Base-by-base conservation (phyloP, 1,140 invertebrate genomes). In the Penaeus japonicus region DNA sequence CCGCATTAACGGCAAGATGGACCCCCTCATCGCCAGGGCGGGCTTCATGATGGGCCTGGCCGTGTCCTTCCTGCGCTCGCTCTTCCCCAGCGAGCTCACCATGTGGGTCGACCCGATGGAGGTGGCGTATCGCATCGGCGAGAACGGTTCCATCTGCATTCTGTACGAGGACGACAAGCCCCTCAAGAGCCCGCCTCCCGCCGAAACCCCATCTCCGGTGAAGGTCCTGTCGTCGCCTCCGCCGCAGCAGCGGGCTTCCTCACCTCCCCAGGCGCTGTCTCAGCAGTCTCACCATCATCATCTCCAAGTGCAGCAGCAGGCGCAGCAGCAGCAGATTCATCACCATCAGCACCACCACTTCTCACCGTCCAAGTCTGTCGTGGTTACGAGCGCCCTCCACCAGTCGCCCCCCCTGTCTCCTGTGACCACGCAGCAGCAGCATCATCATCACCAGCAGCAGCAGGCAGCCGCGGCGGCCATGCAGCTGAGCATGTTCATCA, bases 31-130 rank as follows among this genome's bases (percentile, higher is more conserved):
- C 47, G 93, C 93, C 0, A 93, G 94, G 91, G 95, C 95, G 3
- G 95, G 94, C 2, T 92, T 92, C 59, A 93, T 93, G 75, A 93
- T 94, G 86, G 95, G 94, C 53, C 90, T 95, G 2, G 90, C 93
- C 73, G 92, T 93, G 1, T 91, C 92, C 3, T 91, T 94, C 4
- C 91, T 94, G n/a, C 93, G 93, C 87, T 92, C 91, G 30, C 89
- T 95, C n/a, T 94, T 95, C 59, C 95, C 95, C 0, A 93, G 92
- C 84, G 95, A 95, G 92, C 92, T 95, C 0, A 95, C 95, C 4
- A 94, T 96, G 93, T 96, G 95, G 95, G 94, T 96, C 88, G 95
- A 96, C 91, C 95, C 95, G 4, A 91, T 92, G 73, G 95, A 95
- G 89, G 95, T 96, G 3, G 94, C 94, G 0, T 96, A 95, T 91